phyloP scores from a whole-genome alignment of 30 jellyfish, hydroid and myxozoan species.

The Chrysaora quinquecirrha region DNA sequence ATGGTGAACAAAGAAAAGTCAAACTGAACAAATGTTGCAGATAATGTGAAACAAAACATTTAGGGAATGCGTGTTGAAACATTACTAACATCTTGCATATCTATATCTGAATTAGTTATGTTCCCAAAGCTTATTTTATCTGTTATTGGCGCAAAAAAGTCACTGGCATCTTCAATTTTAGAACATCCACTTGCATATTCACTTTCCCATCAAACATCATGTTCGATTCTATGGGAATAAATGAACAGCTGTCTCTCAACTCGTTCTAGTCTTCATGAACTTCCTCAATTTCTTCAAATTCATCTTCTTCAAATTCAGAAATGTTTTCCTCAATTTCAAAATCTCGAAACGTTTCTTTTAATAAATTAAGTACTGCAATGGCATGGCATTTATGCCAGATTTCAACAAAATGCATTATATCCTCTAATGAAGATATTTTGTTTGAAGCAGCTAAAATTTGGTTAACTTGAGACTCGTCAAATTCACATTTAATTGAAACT shows the following conservation, averaged over 20 bases:
- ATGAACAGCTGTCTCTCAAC: neutral
- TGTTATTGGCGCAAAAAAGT: conserved; percentile 5
- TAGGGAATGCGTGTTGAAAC: neutral
- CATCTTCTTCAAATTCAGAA: neutral
- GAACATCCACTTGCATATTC: conserved; percentile 9
- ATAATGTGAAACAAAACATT: neutral
- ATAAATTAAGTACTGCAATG: neutral
- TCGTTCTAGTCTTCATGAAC: neutral
- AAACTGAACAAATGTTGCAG: conserved; percentile 2
- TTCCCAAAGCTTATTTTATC: neutral
- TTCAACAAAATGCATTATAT: conserved; percentile 10
- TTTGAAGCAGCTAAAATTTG: conserved; percentile 6
- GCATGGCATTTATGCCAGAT: conserved; percentile 1
- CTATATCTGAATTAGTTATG: neutral
- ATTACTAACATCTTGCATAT: neutral
- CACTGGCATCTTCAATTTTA: conserved; percentile 13
- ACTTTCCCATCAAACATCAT: conserved; percentile 8
- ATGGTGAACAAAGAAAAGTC: neutral
- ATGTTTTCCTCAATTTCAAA: conserved; percentile 2
- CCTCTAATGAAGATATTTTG: conserved; percentile 2
- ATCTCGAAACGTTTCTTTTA: neutral
- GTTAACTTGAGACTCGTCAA: neutral
- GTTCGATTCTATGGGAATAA: neutral
- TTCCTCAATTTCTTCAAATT: neutral
- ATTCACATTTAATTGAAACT: conserved; percentile 1